phyloP scores from a whole-genome alignment of 2,797 vertebrate genomes.

The Pygocentrus nattereri region DNA sequence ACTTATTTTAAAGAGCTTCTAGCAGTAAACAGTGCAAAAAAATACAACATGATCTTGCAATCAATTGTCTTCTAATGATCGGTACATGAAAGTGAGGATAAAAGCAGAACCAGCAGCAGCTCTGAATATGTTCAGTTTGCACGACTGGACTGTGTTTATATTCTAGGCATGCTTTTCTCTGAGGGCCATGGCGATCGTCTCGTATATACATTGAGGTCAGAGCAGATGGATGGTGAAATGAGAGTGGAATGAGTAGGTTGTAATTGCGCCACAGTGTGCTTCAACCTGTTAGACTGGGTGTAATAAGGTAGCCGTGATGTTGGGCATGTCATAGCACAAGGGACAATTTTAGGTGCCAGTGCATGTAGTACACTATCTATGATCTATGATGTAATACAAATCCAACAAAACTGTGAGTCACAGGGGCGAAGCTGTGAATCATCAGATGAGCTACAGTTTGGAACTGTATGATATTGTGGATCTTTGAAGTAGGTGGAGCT shows the following conservation, averaged over 20 bases:
- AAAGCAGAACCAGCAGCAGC: neutral
- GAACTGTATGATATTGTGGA: too few species aligned
- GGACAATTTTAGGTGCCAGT: neutral
- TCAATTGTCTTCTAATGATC: neutral
- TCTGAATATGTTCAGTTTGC: neutral
- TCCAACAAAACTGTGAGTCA: too few species aligned
- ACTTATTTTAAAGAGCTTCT: neutral
- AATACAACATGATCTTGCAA: neutral
- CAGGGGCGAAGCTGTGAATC: too few species aligned
- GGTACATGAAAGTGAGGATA: neutral
- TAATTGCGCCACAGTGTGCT: neutral
- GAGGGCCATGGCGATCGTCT: neutral
- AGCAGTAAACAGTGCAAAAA: too few species aligned
- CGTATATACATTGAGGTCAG: neutral
- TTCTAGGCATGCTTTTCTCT: neutral
- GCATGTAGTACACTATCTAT: neutral
- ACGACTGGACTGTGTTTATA: neutral
- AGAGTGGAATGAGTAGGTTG: conserved; percentile 12
- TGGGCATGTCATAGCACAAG: neutral
- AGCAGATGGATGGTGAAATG: conserved; percentile 7
- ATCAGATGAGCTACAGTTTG: too few species aligned
- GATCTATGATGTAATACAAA: neutral
- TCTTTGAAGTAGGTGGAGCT: too few species aligned
- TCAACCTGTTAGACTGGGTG: neutral
- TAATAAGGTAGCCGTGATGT: neutral